A percentile compares a stretch with the other conserved stretches of the same genome.
These are phyloP conservation scores for Aelia acuminata DNA, from an alignment of 2,888 invertebrate species.

Conservation along the genomic window DNA sequence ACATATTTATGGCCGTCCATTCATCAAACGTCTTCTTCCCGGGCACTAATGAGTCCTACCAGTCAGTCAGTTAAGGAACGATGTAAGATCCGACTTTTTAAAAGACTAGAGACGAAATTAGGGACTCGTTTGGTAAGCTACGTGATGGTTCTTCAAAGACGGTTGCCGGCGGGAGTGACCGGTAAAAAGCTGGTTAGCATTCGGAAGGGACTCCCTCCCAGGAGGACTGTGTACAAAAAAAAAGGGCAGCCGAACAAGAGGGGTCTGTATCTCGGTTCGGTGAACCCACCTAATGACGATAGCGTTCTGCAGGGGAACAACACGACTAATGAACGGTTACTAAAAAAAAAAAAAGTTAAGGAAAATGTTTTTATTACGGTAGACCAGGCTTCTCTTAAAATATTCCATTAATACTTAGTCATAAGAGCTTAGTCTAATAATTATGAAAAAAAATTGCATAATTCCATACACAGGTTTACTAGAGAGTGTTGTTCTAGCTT, in stretches of 20 bases:
- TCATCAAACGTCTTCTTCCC: not conserved
- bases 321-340: not conserved
- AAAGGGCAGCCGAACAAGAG: not conserved
- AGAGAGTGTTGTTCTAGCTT: no score
- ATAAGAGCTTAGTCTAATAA: no score
- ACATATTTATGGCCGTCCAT: slow-evolving; percentile 22
- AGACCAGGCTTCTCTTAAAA: no score
- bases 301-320: not conserved
- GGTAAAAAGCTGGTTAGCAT: slow-evolving; percentile 48
- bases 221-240: not conserved
- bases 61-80: slow-evolving; percentile 3
- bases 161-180: not conserved
- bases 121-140: slow-evolving; percentile 9
- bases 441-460: no score
- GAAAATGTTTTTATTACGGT: no score
- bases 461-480: no score
- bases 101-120: slow-evolving; percentile 28
- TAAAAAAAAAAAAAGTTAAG: not conserved
- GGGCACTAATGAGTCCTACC: not conserved
- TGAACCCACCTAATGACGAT: not conserved
- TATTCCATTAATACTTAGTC: no score
- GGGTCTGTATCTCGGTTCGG: slow-evolving; percentile 10
- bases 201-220: slow-evolving; percentile 21
- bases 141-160: slow-evolving; percentile 46
- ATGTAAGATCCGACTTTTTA: not conserved